A percentile compares a stretch with the other conserved stretches of the same genome.
phyloP scores from a whole-genome alignment of 2,888 invertebrate genomes.

The Rhodophaea formosa region DNA sequence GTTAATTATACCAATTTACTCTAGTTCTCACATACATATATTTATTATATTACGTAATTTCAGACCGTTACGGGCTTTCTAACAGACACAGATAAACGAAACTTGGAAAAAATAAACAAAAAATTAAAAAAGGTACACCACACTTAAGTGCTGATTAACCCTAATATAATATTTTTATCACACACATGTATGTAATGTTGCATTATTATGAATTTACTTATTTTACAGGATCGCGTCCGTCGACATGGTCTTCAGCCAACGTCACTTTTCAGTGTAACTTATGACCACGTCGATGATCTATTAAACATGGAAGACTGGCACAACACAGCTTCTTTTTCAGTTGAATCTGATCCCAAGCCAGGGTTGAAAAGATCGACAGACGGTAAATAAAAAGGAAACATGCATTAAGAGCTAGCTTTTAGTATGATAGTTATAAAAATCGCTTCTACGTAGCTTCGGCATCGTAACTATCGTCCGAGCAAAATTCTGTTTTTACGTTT shows the following conservation, averaged over 20 bases:
- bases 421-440: too few species aligned
- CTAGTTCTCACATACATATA: not conserved
- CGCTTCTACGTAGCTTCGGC: slow-evolving; percentile 25
- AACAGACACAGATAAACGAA: slow-evolving; percentile 22
- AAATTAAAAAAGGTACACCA: slow-evolving; percentile 24
- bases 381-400: too few species aligned
- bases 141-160: not conserved
- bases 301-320: not conserved
- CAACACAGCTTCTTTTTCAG: not conserved
- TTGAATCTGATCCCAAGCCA: not conserved
- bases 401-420: too few species aligned
- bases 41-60: slow-evolving; percentile 27
- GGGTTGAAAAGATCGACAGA: not conserved
- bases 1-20: too few species aligned
- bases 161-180: not conserved
- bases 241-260: not conserved
- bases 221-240: slow-evolving; percentile 6
- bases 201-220: not conserved
- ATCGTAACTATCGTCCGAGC: slow-evolving; percentile 46
- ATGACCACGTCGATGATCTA: not conserved
- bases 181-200: not conserved
- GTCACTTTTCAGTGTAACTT: not conserved
- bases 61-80: slow-evolving; percentile 50
- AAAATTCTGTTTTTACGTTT: slow-evolving; percentile 60
- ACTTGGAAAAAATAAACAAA: not conserved